Percentiles rank a stretch among this genome's conserved stretches.
These are phyloP conservation scores for Lycopodina hypogea DNA, from an alignment of 37 sponge, comb jelly and placozoan genomes.

Conservation along the genomic window DNA sequence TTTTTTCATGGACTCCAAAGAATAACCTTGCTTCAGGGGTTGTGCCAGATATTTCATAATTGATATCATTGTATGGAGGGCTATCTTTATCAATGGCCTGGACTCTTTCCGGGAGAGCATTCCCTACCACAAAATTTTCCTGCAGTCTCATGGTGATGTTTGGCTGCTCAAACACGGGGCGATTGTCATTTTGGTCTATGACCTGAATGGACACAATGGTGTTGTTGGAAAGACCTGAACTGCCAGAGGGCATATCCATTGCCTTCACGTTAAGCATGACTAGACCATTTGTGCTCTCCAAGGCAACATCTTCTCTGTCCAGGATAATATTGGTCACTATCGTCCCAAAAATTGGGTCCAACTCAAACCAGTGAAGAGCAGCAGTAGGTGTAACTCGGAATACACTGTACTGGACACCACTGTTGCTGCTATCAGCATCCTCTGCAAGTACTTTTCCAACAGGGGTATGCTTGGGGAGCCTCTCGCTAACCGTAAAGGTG, in stretches of 20 bases:
- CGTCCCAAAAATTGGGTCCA: slow-evolving; percentile 39
- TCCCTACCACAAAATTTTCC: slow-evolving; percentile 15
- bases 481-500: slow-evolving; percentile 30
- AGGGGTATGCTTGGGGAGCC: not conserved
- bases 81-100: slow-evolving; percentile 28
- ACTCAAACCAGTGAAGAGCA: slow-evolving; percentile 19
- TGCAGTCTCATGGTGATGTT: slow-evolving; percentile 2
- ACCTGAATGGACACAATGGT: slow-evolving; percentile 10
- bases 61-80: slow-evolving; percentile 25
- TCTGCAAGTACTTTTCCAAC: slow-evolving; percentile 31
- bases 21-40: not conserved
- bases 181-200: slow-evolving; percentile 45
- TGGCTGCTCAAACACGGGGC: slow-evolving; percentile 27
- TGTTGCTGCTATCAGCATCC: slow-evolving; percentile 39
- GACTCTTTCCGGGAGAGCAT: not conserved
- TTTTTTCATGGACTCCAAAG: slow-evolving; percentile 16
- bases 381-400: not conserved
- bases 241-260: not conserved
- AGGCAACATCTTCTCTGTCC: slow-evolving; percentile 39
- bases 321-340: slow-evolving; percentile 27
- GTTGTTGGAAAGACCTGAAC: not conserved
- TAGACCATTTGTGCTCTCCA: not conserved
- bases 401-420: slow-evolving; percentile 15
- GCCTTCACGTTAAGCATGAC: not conserved
- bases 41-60: slow-evolving; percentile 6